Conservation (phyloP, 2,888 invertebrate species). For the Agrochola macilenta region DNA sequence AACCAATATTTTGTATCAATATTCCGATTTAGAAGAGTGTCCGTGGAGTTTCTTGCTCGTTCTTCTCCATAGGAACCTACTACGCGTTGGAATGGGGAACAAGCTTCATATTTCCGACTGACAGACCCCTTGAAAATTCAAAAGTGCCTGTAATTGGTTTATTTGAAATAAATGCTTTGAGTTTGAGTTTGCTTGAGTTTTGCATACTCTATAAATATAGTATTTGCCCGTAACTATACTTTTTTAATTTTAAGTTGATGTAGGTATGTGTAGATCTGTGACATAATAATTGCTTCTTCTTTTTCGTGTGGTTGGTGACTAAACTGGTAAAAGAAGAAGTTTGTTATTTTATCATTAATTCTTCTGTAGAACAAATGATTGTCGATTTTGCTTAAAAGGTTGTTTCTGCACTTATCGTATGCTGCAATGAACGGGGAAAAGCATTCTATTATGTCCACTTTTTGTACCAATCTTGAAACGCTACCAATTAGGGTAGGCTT, state of each 20-base stretch:
- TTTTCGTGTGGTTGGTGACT: too few relatives aligned
- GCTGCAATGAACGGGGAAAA: neutral
- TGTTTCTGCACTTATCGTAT: neutral
- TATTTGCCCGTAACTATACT: neutral
- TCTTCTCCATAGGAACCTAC: too few relatives aligned
- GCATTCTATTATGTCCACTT: neutral
- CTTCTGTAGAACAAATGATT: neutral
- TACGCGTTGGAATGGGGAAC: too few relatives aligned
- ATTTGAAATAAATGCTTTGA: too few relatives aligned
- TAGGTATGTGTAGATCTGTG: neutral
- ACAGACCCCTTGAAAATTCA: too few relatives aligned
- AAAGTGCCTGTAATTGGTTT: too few relatives aligned
- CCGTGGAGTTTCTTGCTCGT: too few relatives aligned
- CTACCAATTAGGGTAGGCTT: neutral
- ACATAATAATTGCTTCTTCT: neutral
- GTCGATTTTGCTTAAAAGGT: neutral
- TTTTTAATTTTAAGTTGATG: neutral
- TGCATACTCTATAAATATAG: neutral
- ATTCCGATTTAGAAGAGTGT: too few relatives aligned
- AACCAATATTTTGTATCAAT: too few relatives aligned
- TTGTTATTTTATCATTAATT: neutral
- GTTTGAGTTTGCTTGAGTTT: too few relatives aligned
- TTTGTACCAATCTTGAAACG: neutral
- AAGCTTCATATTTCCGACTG: too few relatives aligned
- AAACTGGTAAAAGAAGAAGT: neutral